Base-by-base conservation (phyloP, 2,797 vertebrate genomes). In the Fistularia commersonii region DNA sequence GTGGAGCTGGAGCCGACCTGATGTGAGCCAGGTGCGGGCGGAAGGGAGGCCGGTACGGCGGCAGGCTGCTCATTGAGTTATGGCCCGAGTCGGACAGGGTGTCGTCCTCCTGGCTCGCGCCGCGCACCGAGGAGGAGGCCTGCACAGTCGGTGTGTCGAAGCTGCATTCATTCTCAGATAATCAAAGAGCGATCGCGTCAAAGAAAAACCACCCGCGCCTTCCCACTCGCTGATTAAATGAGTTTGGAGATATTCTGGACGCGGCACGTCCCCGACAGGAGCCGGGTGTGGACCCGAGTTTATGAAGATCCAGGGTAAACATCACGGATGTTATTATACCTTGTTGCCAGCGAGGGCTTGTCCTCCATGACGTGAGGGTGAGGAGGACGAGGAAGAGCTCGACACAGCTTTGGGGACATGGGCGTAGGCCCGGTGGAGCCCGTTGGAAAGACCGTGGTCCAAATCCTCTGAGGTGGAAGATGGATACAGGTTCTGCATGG, bases 31-130 rank as follows among this genome's bases (percentile, higher is more conserved):
- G 88, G 40, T 94, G 88, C 10, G 92, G 93, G 48, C 92, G 91
- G 74, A 94, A 92, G 6, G 92, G 93, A 10, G 90, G 90, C 37
- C 92, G 87, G 1, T 96, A 96, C 0, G 94, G 93, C 0, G 92
- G 93, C 61, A 95, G 92, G 51, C 95, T 98, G 85, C 89, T 97
- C 81, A 95, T 92, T 66, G 96, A 97, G 59, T 97, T 95, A 65
- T 96, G 91, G 48, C 94, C 94, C 1, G 94, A 96, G 76, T 96
- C 95, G 0, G 60, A 95, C 77, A 90, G 68, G 63, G 88, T 92
- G 52, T 93, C 90, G 43, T 90, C 40, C 84, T 93, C 88, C 90
- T n/a, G 95, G 90, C 81, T 94, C 70, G 77, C 89, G 86, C 87
- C 92, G 81, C 90, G 0, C 82, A 89, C 69, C 47, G 90, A 85